phyloP scores from a whole-genome alignment of 2,113 vertebrate species.

The Suricata suricatta region DNA sequence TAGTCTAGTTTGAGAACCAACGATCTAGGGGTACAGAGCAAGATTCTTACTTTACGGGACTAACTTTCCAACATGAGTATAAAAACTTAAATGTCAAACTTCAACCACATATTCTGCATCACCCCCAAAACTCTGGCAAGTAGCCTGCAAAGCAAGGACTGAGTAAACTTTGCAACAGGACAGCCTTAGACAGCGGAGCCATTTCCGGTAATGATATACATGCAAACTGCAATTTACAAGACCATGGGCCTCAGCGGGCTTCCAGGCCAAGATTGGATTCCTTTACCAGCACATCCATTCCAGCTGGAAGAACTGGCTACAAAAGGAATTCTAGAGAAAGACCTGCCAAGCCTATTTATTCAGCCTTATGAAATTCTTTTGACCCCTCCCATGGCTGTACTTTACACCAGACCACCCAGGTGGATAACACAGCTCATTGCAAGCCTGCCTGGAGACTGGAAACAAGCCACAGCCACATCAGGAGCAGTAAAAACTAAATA shows the following conservation, averaged over 20 bases:
- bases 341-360: neutral
- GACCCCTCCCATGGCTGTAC: neutral
- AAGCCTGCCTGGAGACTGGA: neutral
- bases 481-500: neutral
- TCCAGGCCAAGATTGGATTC: neutral
- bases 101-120: neutral
- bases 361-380: conserved; percentile 28
- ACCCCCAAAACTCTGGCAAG: neutral
- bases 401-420: conserved; percentile 46
- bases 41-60: neutral
- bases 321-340: conserved; percentile 37
- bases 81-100: conserved; percentile 41
- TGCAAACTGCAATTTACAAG: neutral
- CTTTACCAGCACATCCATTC: neutral
- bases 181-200: neutral
- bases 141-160: neutral
- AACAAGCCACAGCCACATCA: neutral
- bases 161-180: neutral
- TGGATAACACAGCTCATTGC: neutral
- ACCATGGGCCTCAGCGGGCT: neutral
- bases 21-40: neutral
- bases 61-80: neutral
- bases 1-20: neutral
- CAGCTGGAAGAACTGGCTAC: neutral
- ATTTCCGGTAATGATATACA: neutral